Evolutionary conservation across 2,113 vertebrate species (phyloP).

Genomic region (Anguilla japonica): DNA sequence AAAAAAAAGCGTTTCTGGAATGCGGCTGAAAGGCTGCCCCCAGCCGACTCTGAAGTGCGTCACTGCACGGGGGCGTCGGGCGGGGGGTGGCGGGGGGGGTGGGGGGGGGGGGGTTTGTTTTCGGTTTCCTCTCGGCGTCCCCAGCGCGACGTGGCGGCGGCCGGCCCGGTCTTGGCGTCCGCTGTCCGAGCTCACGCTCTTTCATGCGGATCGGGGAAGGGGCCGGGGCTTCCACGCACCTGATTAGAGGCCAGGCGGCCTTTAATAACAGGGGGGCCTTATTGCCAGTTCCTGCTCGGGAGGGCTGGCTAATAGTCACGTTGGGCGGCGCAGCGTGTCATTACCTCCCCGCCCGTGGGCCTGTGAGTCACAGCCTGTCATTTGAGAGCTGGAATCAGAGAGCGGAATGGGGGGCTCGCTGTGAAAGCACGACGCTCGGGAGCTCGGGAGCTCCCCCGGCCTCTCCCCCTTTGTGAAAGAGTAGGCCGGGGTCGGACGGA

Average conservation of each 20-base stretch:
- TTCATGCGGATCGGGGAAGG: not conserved
- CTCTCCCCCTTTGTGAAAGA: constrained; percentile 52
- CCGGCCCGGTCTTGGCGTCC: constrained; percentile 19
- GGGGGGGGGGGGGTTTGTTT: not conserved
- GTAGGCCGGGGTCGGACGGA: not conserved
- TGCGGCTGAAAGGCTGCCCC: constrained; percentile 2
- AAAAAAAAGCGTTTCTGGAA: constrained; percentile 35
- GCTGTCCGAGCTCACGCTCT: constrained; percentile 41
- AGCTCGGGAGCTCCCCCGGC: constrained; percentile 44
- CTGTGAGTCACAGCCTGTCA: constrained; percentile 62
- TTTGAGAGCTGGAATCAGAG: constrained; percentile 66
- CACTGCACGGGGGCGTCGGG: not conserved
- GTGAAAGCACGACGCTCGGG: constrained; percentile 50
- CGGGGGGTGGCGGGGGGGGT: not conserved
- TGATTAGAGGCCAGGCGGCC: constrained; percentile 70
- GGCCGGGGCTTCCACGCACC: constrained; percentile 19
- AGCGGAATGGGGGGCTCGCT: constrained; percentile 55
- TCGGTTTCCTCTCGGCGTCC: not conserved
- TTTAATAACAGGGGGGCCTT: constrained; percentile 72
- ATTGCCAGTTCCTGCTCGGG: constrained; percentile 64
- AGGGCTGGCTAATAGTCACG: constrained; percentile 69
- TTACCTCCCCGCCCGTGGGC: constrained; percentile 62
- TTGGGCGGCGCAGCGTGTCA: constrained; percentile 64
- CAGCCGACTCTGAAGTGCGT: not conserved
- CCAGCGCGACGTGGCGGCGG: not conserved